A percentile compares a stretch with the other conserved stretches of the same genome.
Evolutionary conservation across 2,797 vertebrate species (phyloP).

Genomic region (Tinamus major): DNA sequence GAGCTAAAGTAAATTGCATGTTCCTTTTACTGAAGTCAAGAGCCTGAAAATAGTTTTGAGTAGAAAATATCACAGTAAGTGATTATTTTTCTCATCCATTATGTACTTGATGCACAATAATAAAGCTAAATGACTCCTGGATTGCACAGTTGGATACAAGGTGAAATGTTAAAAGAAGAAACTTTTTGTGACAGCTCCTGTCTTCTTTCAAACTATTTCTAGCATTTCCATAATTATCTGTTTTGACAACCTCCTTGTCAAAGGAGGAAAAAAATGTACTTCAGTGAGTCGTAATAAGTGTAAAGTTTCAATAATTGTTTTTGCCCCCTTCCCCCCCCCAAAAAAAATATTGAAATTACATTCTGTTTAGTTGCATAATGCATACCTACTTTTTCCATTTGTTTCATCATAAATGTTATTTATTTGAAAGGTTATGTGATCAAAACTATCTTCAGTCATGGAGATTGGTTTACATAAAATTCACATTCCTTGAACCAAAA

Average conservation of each 20-base stretch:
- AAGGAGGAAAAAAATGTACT: slow-evolving; percentile 35
- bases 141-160: slow-evolving; percentile 52
- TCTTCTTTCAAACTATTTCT: slow-evolving; percentile 68
- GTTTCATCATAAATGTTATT: slow-evolving; percentile 46
- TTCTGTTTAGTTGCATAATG: slow-evolving; percentile 35
- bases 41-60: slow-evolving; percentile 37
- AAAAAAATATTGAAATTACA: slow-evolving; percentile 48
- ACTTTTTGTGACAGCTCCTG: slow-evolving; percentile 45
- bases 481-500: neutral
- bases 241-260: slow-evolving; percentile 72
- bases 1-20: neutral
- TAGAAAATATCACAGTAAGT: slow-evolving; percentile 23
- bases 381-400: slow-evolving; percentile 10
- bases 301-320: slow-evolving; percentile 61
- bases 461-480: slow-evolving; percentile 36
- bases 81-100: slow-evolving; percentile 44
- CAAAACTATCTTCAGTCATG: slow-evolving; percentile 27
- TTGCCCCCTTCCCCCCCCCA: neutral
- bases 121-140: slow-evolving; percentile 61
- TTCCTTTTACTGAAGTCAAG: slow-evolving; percentile 43
- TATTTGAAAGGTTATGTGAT: slow-evolving; percentile 37
- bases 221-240: slow-evolving; percentile 68
- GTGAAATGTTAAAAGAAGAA: slow-evolving; percentile 64
- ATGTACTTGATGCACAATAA: slow-evolving; percentile 39
- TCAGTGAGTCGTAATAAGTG: slow-evolving; percentile 55